These are phyloP conservation scores for Mallateleia sp. DNA, from an alignment of 2,888 invertebrate genomes.

Conservation along the genomic window DNA sequence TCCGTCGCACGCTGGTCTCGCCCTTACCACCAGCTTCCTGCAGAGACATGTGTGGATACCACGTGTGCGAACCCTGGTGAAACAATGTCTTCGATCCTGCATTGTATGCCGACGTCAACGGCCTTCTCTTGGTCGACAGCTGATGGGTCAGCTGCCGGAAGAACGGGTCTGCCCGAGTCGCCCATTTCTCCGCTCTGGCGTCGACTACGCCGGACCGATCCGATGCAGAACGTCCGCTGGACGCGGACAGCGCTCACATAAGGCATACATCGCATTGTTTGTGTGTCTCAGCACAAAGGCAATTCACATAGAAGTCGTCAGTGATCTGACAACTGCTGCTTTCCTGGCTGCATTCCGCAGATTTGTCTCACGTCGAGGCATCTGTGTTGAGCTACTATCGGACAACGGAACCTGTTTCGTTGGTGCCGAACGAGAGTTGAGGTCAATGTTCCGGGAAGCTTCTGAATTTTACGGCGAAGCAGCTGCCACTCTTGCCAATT, in stretches of 20 bases:
- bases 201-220: constrained; percentile 4
- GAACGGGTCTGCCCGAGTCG: not conserved
- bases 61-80: not conserved
- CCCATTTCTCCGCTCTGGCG: not conserved
- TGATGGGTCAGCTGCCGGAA: not conserved
- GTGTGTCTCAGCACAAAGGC: constrained; percentile 21
- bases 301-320: constrained; percentile 18
- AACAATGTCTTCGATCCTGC: not conserved
- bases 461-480: not conserved
- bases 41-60: not conserved
- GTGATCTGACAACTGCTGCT: not conserved
- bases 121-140: not conserved
- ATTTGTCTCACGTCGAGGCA: not conserved
- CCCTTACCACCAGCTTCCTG: not conserved
- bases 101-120: not conserved
- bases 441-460: not conserved
- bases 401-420: constrained; percentile 23
- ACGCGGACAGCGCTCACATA: not conserved
- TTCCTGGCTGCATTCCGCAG: constrained; percentile 22
- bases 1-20: not conserved
- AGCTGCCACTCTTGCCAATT: not conserved
- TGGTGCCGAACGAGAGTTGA: not conserved
- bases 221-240: constrained; percentile 9
- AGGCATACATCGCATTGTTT: constrained; percentile 24
- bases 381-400: not conserved